Base-by-base conservation (phyloP, 2,113 vertebrate species). In the Etia nguti region DNA sequence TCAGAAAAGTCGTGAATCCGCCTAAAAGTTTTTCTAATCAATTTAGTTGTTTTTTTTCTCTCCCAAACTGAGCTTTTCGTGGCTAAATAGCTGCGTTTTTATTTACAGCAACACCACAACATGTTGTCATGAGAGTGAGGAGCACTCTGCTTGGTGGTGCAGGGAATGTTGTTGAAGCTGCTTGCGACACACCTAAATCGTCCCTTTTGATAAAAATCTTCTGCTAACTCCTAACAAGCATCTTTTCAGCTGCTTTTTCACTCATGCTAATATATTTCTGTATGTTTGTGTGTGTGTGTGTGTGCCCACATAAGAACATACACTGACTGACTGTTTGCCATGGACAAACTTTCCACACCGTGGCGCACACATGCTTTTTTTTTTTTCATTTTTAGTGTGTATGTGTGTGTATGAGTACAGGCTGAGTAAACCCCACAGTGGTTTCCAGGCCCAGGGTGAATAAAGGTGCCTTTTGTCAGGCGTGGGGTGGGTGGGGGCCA, bases 391-490 rank as follows among this genome's bases (percentile, higher is more conserved):
- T 79, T 48, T 10, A 29, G 22, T 16, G 46, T 80, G 77, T 85
- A 57, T 89, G 54, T 87, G 82, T 91, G 79, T 85, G 4, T 84
- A 2, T 91, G 91, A 75, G 94, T 94, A 86, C 88, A 62, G 95
- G 90, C 95, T 83, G 90, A 94, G 94, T 95, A 95, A 95, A 87
- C 91, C 90, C 82, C 50, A 65, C 91, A 83, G 92, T 88, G 91
- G 88, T 94, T 94, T 94, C 94, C 94, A 93, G 93, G 87, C 91
- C 65, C 89, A 85, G 85, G 92, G 87, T 92, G 97, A 97, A 98
- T 97, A 99, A 98, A 98, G 98, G 98, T 97, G 97, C 98, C 98
- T 98, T 97, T 99, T 99, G 98, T 99, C 94, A 95, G 93, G 92
- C 93, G 92, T 87, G 81, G 91, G 89, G 86, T 92, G 84, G 88